phyloP scores from a whole-genome alignment of 2,888 invertebrate species.

The Abscondita cerata region DNA sequence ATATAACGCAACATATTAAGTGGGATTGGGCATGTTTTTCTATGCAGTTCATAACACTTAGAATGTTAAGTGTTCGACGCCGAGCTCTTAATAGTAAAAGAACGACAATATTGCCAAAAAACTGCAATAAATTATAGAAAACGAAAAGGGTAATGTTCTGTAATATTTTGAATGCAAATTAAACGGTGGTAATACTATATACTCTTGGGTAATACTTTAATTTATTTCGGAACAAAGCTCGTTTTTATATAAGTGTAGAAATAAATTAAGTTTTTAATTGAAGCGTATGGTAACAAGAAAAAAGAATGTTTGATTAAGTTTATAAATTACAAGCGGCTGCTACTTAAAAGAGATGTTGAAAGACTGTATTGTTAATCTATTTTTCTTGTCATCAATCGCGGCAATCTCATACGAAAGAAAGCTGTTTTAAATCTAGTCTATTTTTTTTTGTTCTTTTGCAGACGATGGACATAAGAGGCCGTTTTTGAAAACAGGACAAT shows the following conservation, averaged over 20 bases:
- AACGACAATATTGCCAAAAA: too few species aligned
- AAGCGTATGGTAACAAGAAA: conserved; percentile 18
- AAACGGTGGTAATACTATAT: too few species aligned
- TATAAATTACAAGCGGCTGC: conserved; percentile 27
- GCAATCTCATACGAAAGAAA: conserved; percentile 19
- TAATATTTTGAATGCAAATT: too few species aligned
- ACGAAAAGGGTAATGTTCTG: too few species aligned
- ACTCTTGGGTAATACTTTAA: too few species aligned
- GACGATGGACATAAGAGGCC: conserved; percentile 38
- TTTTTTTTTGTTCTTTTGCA: conserved; percentile 22
- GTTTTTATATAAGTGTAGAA: conserved; percentile 14
- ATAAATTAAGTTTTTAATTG: conserved; percentile 20
- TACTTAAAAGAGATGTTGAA: conserved; percentile 23
- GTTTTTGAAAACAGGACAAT: conserved; percentile 54
- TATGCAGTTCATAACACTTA: too few species aligned
- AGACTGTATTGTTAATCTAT: conserved; percentile 21
- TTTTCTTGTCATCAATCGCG: conserved; percentile 27
- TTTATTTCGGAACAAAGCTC: too few species aligned
- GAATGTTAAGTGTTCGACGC: too few species aligned
- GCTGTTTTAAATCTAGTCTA: conserved; percentile 2
- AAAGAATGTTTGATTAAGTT: conserved; percentile 13
- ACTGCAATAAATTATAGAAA: too few species aligned
- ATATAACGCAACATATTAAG: too few species aligned
- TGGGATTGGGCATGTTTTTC: too few species aligned
- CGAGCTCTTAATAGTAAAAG: too few species aligned